These are phyloP conservation scores for Pteropus rufus DNA, from an alignment of 2,797 vertebrate species.

Conservation along the genomic window DNA sequence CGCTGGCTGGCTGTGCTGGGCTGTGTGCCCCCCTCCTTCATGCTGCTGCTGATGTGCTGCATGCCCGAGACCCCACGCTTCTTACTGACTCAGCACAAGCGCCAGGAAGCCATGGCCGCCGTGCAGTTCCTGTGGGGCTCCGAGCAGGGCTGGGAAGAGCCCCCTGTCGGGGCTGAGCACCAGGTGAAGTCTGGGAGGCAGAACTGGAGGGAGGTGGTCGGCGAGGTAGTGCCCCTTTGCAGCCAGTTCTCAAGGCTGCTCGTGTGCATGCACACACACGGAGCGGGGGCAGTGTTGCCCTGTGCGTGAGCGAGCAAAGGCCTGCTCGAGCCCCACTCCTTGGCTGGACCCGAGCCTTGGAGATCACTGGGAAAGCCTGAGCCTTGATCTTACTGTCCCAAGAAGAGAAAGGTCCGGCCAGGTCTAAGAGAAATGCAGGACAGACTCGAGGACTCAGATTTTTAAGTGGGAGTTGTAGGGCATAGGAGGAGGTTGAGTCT, in stretches of 20 bases:
- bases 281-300: background rate
- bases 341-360: background rate
- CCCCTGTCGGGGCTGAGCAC: constrained; percentile 80
- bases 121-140: constrained; percentile 90
- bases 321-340: background rate
- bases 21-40: constrained; percentile 87
- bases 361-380: background rate
- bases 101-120: constrained; percentile 86
- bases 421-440: too few species aligned
- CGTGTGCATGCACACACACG: background rate
- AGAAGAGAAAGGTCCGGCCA: background rate
- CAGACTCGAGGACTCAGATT: background rate
- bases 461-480: too few species aligned
- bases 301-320: background rate
- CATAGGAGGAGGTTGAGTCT: background rate
- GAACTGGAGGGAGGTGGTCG: background rate
- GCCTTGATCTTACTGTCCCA: background rate
- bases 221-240: background rate
- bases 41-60: constrained; percentile 91
- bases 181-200: constrained; percentile 82
- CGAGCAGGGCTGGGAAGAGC: constrained; percentile 87
- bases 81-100: constrained; percentile 86
- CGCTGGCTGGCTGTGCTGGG: constrained; percentile 92
- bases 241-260: background rate
- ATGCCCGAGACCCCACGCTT: constrained; percentile 95